Evolutionary conservation across 2,888 invertebrate species (phyloP).

Genomic region (Chaitophorus viminalis): DNA sequence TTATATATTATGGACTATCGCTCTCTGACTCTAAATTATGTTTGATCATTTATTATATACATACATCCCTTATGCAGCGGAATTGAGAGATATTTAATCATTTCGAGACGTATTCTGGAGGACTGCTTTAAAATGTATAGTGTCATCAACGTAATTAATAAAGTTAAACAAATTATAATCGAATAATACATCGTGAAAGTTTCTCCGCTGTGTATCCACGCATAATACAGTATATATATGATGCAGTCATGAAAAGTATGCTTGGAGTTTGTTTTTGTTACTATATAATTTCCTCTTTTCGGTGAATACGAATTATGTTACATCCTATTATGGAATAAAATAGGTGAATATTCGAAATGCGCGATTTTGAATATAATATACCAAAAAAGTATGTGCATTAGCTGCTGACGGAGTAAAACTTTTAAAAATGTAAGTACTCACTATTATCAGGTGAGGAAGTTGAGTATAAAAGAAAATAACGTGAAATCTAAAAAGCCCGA

Average conservation of each 20-base stretch:
- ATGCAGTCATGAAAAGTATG: not conserved
- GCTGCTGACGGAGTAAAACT: not conserved
- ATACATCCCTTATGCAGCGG: too few species aligned
- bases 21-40: too few species aligned
- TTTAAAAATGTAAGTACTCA: not conserved
- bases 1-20: too few species aligned
- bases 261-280: not conserved
- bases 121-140: not conserved
- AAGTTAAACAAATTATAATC: not conserved
- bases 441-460: not conserved
- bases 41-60: too few species aligned
- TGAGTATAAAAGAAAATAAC: not conserved
- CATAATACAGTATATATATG: too few species aligned
- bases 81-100: too few species aligned
- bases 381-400: not conserved
- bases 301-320: not conserved
- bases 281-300: not conserved
- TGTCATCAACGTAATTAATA: not conserved
- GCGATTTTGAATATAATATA: not conserved
- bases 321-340: not conserved
- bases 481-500: not conserved
- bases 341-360: not conserved
- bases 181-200: not conserved
- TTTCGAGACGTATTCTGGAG: not conserved
- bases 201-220: not conserved